phyloP scores from a whole-genome alignment of 2,888 invertebrate genomes.

The Amaurobius ferox region DNA sequence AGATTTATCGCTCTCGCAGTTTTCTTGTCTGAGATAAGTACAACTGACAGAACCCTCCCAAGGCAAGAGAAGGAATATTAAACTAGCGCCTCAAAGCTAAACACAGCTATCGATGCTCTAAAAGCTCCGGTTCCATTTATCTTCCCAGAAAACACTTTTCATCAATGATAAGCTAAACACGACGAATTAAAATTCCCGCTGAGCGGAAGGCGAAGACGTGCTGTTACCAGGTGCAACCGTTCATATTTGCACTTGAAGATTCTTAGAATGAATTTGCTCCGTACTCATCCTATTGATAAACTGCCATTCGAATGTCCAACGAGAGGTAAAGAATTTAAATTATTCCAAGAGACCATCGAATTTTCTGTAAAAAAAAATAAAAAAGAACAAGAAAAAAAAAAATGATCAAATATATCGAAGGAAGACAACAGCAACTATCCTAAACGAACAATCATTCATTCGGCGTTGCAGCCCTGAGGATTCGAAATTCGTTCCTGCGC shows the following conservation, averaged over 20 bases:
- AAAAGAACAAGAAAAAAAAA: not conserved
- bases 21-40: too few relatives aligned
- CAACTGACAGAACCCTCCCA: too few relatives aligned
- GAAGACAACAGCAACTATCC: slow-evolving; percentile 7
- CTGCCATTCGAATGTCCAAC: slow-evolving; percentile 5
- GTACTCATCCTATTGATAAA: not conserved
- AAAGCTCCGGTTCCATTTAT: not conserved
- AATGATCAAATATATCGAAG: slow-evolving; percentile 11
- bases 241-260: slow-evolving; percentile 16
- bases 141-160: not conserved
- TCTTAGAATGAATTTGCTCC: slow-evolving; percentile 2
- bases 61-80: too few relatives aligned
- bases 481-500: slow-evolving; percentile 19
- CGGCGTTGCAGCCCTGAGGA: slow-evolving; percentile 24
- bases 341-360: not conserved
- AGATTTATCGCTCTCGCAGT: too few relatives aligned
- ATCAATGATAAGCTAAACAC: not conserved
- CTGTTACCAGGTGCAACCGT: slow-evolving; percentile 6
- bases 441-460: slow-evolving; percentile 12
- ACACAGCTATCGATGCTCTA: too few relatives aligned
- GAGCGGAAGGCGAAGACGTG: not conserved
- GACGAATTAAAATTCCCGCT: not conserved
- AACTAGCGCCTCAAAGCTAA: too few relatives aligned
- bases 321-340: slow-evolving; percentile 14
- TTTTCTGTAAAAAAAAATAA: not conserved